These are phyloP conservation scores for Tiliqua scincoides DNA, from an alignment of 2,113 vertebrate genomes.

Conservation along the genomic window DNA sequence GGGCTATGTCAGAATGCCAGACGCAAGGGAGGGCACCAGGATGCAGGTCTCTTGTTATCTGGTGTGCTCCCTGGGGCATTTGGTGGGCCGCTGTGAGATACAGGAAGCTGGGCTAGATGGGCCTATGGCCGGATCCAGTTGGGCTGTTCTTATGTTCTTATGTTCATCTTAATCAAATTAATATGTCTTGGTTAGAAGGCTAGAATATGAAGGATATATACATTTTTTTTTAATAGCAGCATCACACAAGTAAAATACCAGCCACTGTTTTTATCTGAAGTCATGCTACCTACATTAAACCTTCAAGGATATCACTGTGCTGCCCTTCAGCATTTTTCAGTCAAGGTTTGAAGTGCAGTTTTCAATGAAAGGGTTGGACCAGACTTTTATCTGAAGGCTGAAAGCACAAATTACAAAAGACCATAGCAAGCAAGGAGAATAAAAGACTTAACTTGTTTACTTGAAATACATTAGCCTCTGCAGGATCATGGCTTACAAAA, in stretches of 20 bases:
- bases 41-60: no score
- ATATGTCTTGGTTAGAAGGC: background rate
- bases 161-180: no score
- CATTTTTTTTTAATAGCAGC: background rate
- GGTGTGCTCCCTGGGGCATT: no score
- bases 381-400: background rate
- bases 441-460: background rate
- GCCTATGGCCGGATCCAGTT: no score
- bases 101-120: no score
- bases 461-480: background rate
- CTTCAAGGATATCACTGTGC: background rate
- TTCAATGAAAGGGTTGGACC: background rate
- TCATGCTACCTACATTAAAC: background rate
- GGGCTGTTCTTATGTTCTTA: no score
- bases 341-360: background rate
- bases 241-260: background rate
- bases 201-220: background rate
- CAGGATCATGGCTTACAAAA: background rate
- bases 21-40: no score
- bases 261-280: background rate
- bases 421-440: background rate
- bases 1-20: no score
- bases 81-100: no score
- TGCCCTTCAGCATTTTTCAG: background rate
- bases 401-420: background rate